Conservation (phyloP, 1,140 invertebrate species). For the Aricia agestis region DNA sequence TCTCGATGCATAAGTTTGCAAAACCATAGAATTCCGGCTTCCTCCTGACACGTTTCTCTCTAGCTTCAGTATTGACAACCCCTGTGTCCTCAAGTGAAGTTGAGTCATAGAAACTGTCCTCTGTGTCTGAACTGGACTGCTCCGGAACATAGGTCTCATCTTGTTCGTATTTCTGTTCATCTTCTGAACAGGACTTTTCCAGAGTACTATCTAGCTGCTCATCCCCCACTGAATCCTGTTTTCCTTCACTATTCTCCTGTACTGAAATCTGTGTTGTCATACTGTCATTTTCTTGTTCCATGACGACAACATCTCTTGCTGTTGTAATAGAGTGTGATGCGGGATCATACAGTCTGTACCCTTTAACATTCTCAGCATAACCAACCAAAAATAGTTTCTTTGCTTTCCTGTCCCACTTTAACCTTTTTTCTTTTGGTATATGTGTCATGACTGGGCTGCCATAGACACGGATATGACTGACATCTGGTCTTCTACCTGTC, state of each 20-base stretch:
- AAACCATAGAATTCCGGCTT: slow-evolving; percentile 10
- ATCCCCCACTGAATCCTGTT: no score
- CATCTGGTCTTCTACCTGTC: slow-evolving; percentile 19
- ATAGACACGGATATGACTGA: slow-evolving; percentile 18
- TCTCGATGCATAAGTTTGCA: slow-evolving; percentile 9
- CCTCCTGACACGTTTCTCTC: slow-evolving; percentile 1
- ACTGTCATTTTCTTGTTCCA: neutral
- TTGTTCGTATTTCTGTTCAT: no score
- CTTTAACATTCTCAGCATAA: slow-evolving; percentile 14
- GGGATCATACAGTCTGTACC: neutral
- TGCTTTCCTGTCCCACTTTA: slow-evolving; percentile 25
- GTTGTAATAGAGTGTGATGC: neutral
- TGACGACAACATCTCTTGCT: slow-evolving; percentile 13
- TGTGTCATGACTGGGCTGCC: slow-evolving; percentile 21
- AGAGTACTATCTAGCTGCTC: no score
- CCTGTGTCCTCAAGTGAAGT: neutral
- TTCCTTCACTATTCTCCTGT: neutral
- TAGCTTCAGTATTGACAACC: neutral
- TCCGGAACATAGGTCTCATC: no score
- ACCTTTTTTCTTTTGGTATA: slow-evolving; percentile 16
- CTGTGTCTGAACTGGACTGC: neutral
- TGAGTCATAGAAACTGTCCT: neutral
- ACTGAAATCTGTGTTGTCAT: neutral
- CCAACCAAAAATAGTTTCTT: slow-evolving; percentile 7
- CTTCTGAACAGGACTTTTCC: no score